Evolutionary conservation across 2,113 vertebrate species (phyloP), one percentile per base, ranked within the genome.

Genomic region (Anolis sagrei): DNA sequence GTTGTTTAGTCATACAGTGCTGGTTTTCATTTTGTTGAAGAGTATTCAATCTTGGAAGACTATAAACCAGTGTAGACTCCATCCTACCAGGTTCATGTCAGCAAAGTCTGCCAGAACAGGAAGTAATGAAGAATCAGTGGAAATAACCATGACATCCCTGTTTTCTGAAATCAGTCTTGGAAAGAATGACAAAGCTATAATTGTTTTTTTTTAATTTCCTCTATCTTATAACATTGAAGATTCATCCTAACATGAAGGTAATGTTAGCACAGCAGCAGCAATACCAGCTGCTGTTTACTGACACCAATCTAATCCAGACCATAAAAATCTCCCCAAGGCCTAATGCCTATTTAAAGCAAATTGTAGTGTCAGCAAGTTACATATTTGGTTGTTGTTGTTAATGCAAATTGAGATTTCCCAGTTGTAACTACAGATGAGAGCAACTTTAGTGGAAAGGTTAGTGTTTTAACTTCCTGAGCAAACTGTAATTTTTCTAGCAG

Each of bases 321-420:
- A 79, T 70, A 93, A 92, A 39, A 19, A 62, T 78, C 77, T 90
- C 93, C 92, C 90, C 74, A 81, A 92, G 87, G 91, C 58, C 81
- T 83, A 83, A 5, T 78, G 81, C 76, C 82, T 79, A 7, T 64
- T 86, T 68, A 83, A 92, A 90, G 88, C 84, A 92, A 92, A 93
- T 81, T 87, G 79, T 78, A 86, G 86, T 91, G 89, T 92, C 94
- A 90, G 87, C 88, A 93, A 92, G 92, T 91, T 86, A 87, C 25
- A 68, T 1, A 0, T 86, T 68, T 72, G 10, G 9, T 58, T 61
- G 2, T 27, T 21, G 13, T 0, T 9, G 86, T 54, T 54, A 77
- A 62, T 89, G 76, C 34, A 81, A 92, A 87, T 88, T 85, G 84
- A 88, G 58, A 86, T 80, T 82, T 89, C 82, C 85, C 79, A 62